A percentile compares a stretch with the other conserved stretches of the same genome.
Conservation (phyloP, 2,888 invertebrate species). For the Cantharis flavilabris region DNA sequence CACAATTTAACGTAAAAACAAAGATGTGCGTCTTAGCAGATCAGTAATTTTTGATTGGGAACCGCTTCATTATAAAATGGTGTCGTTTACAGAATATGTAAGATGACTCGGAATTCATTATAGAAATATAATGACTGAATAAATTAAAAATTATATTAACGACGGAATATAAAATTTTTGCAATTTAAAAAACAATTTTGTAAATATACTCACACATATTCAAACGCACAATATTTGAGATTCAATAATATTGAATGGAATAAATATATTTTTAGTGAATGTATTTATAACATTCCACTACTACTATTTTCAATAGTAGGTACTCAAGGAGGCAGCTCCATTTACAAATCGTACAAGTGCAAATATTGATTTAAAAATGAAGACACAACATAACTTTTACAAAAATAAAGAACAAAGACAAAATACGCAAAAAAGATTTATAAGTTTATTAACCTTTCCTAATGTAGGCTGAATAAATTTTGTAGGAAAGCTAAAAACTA, state of each 20-base stretch:
- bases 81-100: no score
- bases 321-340: neutral
- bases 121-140: no score
- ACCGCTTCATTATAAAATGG: no score
- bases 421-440: neutral
- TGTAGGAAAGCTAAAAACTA: neutral
- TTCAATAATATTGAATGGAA: neutral
- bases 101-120: no score
- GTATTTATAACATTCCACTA: neutral
- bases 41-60: no score
- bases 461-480: neutral
- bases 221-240: neutral
- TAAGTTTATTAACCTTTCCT: slow-evolving; percentile 1
- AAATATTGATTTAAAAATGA: slow-evolving; percentile 4
- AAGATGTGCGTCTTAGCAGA: no score
- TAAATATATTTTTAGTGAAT: neutral
- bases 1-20: no score
- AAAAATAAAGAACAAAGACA: neutral
- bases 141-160: no score
- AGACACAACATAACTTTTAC: neutral
- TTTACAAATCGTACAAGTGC: neutral
- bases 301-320: neutral
- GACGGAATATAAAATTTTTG: neutral
- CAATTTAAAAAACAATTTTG: neutral
- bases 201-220: neutral